These are phyloP conservation scores for Nymphalis c-album DNA, from an alignment of 2,888 invertebrate genomes.

Conservation along the genomic window DNA sequence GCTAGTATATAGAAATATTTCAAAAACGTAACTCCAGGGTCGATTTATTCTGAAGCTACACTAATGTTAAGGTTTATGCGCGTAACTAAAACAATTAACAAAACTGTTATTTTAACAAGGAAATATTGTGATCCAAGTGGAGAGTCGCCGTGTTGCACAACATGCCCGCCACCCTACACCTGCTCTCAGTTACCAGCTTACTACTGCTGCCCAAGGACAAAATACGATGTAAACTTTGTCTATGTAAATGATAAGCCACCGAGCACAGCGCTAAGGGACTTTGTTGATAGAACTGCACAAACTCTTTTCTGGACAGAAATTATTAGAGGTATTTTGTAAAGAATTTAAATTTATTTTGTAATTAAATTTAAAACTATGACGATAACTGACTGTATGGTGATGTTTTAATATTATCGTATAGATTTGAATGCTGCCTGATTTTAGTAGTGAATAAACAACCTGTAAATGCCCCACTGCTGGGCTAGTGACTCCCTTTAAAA, in stretches of 20 bases:
- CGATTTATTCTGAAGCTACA: no score
- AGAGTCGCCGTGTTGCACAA: background rate
- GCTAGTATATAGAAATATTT: no score
- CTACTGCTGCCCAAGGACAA: constrained; percentile 58
- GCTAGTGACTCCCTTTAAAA: no score
- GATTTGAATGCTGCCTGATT: no score
- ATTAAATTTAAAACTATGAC: no score
- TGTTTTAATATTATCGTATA: no score
- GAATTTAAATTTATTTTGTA: no score
- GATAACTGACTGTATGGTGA: no score
- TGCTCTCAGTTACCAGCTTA: constrained; percentile 48
- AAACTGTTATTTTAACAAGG: background rate
- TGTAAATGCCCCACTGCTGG: no score
- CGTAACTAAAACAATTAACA: background rate
- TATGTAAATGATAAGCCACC: constrained; percentile 84
- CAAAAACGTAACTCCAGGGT: no score
- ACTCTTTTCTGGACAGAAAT: constrained; percentile 89
- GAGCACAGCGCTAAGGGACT: constrained; percentile 81
- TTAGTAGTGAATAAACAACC: no score
- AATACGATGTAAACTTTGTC: constrained; percentile 62
- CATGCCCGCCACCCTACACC: background rate
- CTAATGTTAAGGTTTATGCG: constrained; percentile 10
- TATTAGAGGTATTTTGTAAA: constrained; percentile 79
- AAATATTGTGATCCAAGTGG: background rate
- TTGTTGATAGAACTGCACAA: constrained; percentile 87